Evolutionary conservation across 1,140 invertebrate species (phyloP).

Genomic region (Aphelenchoides fujianensis): DNA sequence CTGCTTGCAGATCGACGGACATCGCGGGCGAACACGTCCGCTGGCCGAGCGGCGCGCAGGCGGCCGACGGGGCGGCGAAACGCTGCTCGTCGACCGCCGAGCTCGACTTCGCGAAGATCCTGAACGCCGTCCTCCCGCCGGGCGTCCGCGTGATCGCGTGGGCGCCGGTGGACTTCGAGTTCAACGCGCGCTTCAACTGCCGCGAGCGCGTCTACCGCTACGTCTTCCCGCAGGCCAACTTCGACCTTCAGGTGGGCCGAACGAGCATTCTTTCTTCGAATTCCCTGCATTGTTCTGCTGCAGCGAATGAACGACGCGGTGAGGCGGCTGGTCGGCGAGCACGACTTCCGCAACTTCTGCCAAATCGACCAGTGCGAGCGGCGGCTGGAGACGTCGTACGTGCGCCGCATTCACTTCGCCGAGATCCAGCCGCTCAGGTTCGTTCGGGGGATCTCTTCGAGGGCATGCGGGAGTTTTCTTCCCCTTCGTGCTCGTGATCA

Average conservation of each 20-base stretch:
- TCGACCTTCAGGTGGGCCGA: conserved; percentile 70
- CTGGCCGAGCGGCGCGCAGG: not conserved
- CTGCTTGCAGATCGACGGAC: not conserved
- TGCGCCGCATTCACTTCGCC: conserved; percentile 47
- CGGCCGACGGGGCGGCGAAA: not conserved
- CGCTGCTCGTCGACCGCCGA: too few relatives aligned
- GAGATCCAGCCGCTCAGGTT: conserved; percentile 32
- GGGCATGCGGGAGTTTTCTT: not conserved
- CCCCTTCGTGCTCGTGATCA: not conserved
- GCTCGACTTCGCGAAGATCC: conserved; percentile 67
- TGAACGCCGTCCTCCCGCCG: conserved; percentile 83
- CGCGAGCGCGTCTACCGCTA: conserved; percentile 77
- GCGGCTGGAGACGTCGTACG: conserved; percentile 37
- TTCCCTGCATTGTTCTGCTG: conserved; percentile 48
- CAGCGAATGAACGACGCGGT: conserved; percentile 76
- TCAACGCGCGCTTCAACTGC: conserved; percentile 70
- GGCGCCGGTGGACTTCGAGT: conserved; percentile 72
- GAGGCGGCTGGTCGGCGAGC: conserved; percentile 73
- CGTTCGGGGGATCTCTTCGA: not conserved
- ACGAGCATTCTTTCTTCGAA: conserved; percentile 28
- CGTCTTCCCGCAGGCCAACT: conserved; percentile 78
- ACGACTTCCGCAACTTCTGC: conserved; percentile 95
- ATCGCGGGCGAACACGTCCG: not conserved
- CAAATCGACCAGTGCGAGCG: conserved; percentile 91
- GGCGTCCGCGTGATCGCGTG: conserved; percentile 83